These are phyloP conservation scores for Tetragonula clypearis DNA, from an alignment of 1,140 invertebrate genomes.

Conservation along the genomic window DNA sequence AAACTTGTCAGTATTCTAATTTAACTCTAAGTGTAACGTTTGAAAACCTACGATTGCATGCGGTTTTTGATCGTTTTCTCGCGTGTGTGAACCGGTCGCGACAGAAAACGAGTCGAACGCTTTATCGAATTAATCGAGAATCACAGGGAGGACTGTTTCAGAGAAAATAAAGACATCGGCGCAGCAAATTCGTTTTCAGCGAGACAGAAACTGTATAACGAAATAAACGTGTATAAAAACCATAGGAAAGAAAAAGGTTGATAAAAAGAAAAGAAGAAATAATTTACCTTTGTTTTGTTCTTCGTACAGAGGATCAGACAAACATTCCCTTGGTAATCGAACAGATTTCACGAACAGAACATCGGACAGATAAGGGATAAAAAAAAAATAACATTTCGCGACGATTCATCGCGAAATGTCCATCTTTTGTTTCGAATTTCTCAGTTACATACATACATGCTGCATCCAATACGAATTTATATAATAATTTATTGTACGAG, in stretches of 20 bases:
- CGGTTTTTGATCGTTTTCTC: not conserved
- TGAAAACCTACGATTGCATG: not conserved
- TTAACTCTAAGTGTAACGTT: conserved; percentile 30
- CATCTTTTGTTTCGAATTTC: too few species aligned
- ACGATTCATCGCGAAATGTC: not conserved
- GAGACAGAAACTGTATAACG: not conserved
- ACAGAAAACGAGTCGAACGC: not conserved
- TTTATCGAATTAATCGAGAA: not conserved
- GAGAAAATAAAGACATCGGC: not conserved
- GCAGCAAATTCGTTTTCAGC: not conserved
- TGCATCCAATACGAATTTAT: not conserved
- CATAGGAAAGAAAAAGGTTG: not conserved
- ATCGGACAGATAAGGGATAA: not conserved
- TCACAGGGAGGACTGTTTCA: not conserved
- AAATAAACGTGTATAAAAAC: not conserved
- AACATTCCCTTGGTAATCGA: not conserved
- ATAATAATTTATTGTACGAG: not conserved
- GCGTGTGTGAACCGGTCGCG: conserved; percentile 9
- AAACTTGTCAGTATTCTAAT: conserved; percentile 50
- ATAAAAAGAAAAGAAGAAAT: not conserved
- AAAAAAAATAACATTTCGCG: not conserved
- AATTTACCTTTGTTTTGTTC: not conserved
- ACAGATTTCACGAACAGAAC: not conserved
- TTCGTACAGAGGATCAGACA: not conserved
- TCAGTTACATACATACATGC: too few species aligned